Evolutionary conservation across 2,797 vertebrate genomes (phyloP).

Genomic region (Alectoris magna): DNA sequence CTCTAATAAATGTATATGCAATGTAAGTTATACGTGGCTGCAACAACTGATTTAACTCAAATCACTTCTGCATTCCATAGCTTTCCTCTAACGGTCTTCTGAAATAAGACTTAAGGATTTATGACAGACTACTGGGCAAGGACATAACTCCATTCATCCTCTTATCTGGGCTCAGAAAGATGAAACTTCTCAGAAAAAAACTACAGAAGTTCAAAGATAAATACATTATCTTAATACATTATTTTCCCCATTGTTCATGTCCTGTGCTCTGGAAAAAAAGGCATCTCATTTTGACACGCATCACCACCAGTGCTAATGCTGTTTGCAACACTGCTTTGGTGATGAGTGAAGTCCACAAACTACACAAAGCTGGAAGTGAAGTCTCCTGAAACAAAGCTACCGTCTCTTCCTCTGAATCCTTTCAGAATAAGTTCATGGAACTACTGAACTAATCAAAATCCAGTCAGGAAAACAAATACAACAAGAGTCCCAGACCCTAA

Average conservation of each 20-base stretch:
- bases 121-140: slow-evolving; percentile 49
- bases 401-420: background rate
- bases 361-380: background rate
- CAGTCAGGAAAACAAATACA: background rate
- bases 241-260: slow-evolving; percentile 73
- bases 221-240: slow-evolving; percentile 79
- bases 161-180: slow-evolving; percentile 64
- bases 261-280: slow-evolving; percentile 63
- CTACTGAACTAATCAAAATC: background rate
- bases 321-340: slow-evolving; percentile 29
- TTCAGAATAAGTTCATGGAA: background rate
- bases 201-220: slow-evolving; percentile 56
- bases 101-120: slow-evolving; percentile 42
- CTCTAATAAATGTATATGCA: background rate
- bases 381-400: slow-evolving; percentile 34
- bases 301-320: background rate
- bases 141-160: slow-evolving; percentile 68
- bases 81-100: slow-evolving; percentile 25
- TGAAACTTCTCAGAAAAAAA: slow-evolving; percentile 62
- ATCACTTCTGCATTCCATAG: background rate
- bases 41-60: background rate
- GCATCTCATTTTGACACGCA: background rate
- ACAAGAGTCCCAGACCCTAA: background rate
- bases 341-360: slow-evolving; percentile 33
- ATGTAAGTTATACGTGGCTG: background rate